phyloP scores from a whole-genome alignment of 2,113 vertebrate genomes.

The Vombatus ursinus region DNA sequence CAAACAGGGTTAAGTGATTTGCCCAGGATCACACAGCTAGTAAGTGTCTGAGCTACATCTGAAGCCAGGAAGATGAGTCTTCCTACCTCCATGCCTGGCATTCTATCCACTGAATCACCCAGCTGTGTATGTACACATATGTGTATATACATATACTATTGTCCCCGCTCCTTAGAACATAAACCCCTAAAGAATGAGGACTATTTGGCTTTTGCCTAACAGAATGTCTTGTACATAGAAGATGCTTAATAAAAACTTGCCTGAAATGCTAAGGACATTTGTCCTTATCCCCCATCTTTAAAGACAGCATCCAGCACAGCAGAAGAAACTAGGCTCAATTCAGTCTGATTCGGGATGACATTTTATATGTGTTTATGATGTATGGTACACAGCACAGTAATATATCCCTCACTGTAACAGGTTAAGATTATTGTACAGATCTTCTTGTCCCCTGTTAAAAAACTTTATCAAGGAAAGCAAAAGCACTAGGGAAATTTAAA shows the following conservation, averaged over 20 bases:
- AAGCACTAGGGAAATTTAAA: neutral
- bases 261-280: neutral
- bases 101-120: neutral
- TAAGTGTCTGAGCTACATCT: neutral
- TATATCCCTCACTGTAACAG: neutral
- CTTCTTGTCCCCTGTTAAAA: neutral
- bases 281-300: neutral
- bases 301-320: neutral
- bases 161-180: neutral
- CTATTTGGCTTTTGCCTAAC: neutral
- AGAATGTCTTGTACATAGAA: neutral
- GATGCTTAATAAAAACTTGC: neutral
- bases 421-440: neutral
- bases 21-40: neutral
- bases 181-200: neutral
- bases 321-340: neutral
- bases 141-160: neutral
- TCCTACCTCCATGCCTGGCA: neutral
- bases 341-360: neutral
- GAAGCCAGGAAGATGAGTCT: neutral
- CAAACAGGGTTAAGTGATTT: constrained; percentile 24
- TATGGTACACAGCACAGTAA: neutral
- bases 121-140: neutral
- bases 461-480: neutral
- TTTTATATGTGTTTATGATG: neutral